Base-by-base conservation (phyloP, 2,888 invertebrate genomes). In the Tromatobia lineatoria region DNA sequence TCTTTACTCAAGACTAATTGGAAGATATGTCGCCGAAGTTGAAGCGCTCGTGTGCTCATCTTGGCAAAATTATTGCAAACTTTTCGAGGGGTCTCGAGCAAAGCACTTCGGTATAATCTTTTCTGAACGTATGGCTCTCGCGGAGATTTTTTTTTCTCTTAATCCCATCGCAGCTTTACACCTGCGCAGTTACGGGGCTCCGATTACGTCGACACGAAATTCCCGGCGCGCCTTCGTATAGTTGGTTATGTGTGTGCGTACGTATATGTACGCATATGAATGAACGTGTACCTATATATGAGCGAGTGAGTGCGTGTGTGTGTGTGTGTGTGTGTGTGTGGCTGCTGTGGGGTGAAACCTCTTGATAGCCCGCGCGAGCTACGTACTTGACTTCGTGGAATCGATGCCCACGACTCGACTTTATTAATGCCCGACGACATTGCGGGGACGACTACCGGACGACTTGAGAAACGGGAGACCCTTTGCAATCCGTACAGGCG, bases 201-300 rank as follows among this genome's bases (percentile, higher is more conserved):
- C 80, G 83, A 83, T 83, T 83, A 83, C 83, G 83, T 75, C 70
- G 78, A 84, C 80, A 54, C 70, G 59, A 80, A 84, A 84, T 84
- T 80, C 78, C 59, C 67, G 64, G 66, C 69, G 75, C 52, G 61
- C 78, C 61, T 70, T 61, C 45, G 38, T 61, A 20, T 70, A 34
- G 34, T 45, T 25, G 8, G 23, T 52, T 57, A 15, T 18, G 42
- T 29, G 66, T 54, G 29, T 20, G 67, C 18, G 59, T 47, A 38
- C 20, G 18, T 29, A 29, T 29, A 4, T 29, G 4, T 29, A 29
- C 29, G 34, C 3, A n/a, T n/a, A n/a, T n/a, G n/a, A n/a, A n/a
- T n/a, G n/a, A n/a, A n/a, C n/a, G n/a, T n/a, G n/a, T n/a, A n/a
- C n/a, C n/a, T n/a, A n/a, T n/a, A n/a, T n/a, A n/a, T n/a, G n/a